Percentiles rank a stretch among this genome's conserved stretches.
Evolutionary conservation across 2,888 invertebrate genomes (phyloP).

Genomic region (Yponomeuta cagnagella): DNA sequence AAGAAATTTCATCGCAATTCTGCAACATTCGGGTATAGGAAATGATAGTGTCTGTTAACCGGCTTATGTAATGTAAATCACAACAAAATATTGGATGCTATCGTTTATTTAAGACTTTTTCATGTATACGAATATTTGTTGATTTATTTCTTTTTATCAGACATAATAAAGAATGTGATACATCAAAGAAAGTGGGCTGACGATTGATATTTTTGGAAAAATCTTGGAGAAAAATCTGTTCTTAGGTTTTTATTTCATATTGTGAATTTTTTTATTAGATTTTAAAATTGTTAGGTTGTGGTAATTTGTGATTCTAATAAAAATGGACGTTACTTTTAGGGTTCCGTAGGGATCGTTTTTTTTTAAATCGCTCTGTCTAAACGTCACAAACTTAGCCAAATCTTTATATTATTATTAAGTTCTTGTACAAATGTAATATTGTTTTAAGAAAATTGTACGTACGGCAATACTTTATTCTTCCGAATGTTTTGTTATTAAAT

Average conservation of each 20-base stretch:
- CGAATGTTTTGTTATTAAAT: constrained; percentile 52
- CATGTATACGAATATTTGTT: constrained; percentile 66
- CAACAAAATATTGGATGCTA: background rate
- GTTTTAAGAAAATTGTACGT: constrained; percentile 30
- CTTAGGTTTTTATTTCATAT: constrained; percentile 46
- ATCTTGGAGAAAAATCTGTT: constrained; percentile 38
- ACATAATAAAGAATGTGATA: constrained; percentile 61
- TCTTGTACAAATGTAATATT: constrained; percentile 52
- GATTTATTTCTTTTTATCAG: constrained; percentile 44
- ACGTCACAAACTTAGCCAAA: constrained; percentile 66
- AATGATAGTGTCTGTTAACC: background rate
- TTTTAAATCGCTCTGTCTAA: constrained; percentile 33
- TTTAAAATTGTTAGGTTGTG: constrained; percentile 64
- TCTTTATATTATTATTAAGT: constrained; percentile 43
- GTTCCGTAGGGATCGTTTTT: constrained; percentile 13
- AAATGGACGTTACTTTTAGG: constrained; percentile 19
- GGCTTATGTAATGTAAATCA: constrained; percentile 2
- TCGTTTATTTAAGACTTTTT: constrained; percentile 52
- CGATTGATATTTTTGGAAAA: constrained; percentile 58
- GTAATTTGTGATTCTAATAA: constrained; percentile 45
- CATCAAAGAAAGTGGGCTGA: constrained; percentile 44
- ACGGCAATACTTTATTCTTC: constrained; percentile 69
- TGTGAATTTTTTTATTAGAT: constrained; percentile 26
- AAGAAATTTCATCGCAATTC: constrained; percentile 21
- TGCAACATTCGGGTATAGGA: background rate